Percentiles rank a stretch among this genome's conserved stretches.
phyloP scores from a whole-genome alignment of 64 coral and sea anemone species.

The Stichodactyla helianthus region DNA sequence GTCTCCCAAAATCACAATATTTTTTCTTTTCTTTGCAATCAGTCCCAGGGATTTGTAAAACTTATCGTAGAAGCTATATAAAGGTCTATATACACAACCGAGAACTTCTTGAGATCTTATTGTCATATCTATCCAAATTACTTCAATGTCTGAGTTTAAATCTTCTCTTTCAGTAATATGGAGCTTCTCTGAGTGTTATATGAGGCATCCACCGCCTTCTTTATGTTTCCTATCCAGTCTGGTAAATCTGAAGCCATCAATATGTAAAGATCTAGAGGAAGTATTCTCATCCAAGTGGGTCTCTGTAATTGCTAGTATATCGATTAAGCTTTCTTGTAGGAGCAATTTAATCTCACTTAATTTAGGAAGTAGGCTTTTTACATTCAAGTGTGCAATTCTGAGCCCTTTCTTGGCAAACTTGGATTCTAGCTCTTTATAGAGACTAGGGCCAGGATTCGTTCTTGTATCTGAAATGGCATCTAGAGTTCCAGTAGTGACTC shows the following conservation, averaged over 20 bases:
- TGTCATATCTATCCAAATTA: no score
- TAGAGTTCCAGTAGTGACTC: no score
- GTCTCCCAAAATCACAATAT: no score
- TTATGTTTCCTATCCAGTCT: slow-evolving; percentile 43
- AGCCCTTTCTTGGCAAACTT: slow-evolving; percentile 25
- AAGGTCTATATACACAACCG: no score
- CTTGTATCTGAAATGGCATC: no score
- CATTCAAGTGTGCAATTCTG: slow-evolving; percentile 38
- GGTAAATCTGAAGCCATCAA: slow-evolving; percentile 13
- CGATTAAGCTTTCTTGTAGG: slow-evolving; percentile 25
- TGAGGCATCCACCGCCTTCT: slow-evolving; percentile 43
- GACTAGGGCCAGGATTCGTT: neutral
- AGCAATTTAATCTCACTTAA: slow-evolving; percentile 39
- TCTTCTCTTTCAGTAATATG: no score
- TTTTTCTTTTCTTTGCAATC: no score
- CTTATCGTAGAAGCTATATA: no score
- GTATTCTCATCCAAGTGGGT: slow-evolving; percentile 47
- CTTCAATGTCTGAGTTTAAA: no score
- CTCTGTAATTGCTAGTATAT: slow-evolving; percentile 44
- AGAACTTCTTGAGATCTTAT: no score
- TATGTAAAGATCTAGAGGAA: neutral
- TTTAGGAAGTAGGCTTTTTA: slow-evolving; percentile 33
- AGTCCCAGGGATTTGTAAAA: no score
- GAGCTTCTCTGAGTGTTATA: no score
- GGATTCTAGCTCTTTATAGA: slow-evolving; percentile 29